Evolutionary conservation across 2,113 vertebrate species (phyloP).

Genomic region (Herpetotheres cachinnans): DNA sequence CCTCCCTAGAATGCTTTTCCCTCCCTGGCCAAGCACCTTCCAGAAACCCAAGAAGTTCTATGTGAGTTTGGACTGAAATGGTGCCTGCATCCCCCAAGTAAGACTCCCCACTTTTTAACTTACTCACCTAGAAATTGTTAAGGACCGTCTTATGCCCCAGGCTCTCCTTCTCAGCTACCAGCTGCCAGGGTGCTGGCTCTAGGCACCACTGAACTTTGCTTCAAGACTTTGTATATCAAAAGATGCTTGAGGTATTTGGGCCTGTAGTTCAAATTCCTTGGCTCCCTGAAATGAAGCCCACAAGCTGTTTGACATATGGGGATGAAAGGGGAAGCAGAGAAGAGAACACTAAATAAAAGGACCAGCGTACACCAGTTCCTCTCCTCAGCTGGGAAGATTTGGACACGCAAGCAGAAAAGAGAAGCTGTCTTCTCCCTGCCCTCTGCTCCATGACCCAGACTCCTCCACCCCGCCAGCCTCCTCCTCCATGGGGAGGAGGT

Average conservation of each 20-base stretch:
- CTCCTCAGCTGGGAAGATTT: constrained; percentile 47
- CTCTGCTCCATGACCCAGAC: constrained; percentile 54
- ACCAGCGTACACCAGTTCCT: background rate
- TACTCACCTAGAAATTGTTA: background rate
- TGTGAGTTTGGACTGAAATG: background rate
- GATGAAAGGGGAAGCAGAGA: constrained; percentile 27
- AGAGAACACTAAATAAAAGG: constrained; percentile 1
- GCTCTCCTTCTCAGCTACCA: background rate
- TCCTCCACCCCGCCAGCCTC: constrained; percentile 14
- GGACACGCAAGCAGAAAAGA: constrained; percentile 43
- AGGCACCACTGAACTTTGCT: background rate
- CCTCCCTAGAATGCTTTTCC: background rate
- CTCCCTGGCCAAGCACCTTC: background rate
- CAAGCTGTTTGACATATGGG: constrained; percentile 52
- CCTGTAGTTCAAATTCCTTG: constrained; percentile 12
- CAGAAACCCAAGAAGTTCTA: background rate
- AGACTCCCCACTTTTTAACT: background rate
- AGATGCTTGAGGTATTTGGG: background rate
- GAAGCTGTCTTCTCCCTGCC: constrained; percentile 25
- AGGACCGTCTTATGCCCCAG: background rate
- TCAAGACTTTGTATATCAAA: background rate
- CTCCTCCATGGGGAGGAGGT: background rate
- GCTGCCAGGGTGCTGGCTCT: background rate
- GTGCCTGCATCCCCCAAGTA: background rate
- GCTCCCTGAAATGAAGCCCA: background rate